Evolutionary conservation across 2,888 invertebrate species (phyloP), one percentile per base, ranked within the genome.

Genomic region (Lucinisca nassula): DNA sequence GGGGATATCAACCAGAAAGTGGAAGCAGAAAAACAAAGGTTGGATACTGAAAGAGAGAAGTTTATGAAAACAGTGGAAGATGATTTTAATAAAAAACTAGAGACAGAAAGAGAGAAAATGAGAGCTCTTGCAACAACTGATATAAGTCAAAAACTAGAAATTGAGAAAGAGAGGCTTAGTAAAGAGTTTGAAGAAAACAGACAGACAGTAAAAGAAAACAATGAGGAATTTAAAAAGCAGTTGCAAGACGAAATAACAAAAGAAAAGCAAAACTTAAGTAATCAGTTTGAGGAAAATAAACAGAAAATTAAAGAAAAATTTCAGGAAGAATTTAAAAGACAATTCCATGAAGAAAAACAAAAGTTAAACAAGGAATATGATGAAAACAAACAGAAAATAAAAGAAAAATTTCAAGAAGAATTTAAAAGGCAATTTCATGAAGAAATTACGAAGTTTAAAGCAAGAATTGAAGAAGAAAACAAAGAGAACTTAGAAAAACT

Each of bases 401-500:
- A 76, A 38, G 49, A 37, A 27, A 17, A 82, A 40, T 51, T 82
- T 12, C 45, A 84, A 49, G 80, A 72, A 40, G 82, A 72, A 32
- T 49, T 83, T 40, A 61, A 79, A 32, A 78, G 70, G n/a, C 76
- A 76, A 74, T 78, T 80, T 55, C 40, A 49, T 12, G 30, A 72
- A 24, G 70, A 80, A 37, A 61, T 61, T 38, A 27, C 51, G 4
- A 45, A 55, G 70, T 38, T 79, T 21, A 87, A 81, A 49, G 84
- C 79, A 12, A 80, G 75, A 67, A 76, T 79, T 51, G 87, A 89
- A 51, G 79, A 82, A 37, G 84, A 87, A 14, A 78, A 80, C 32
- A 82, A 77, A 49, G 78, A 78, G 24, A 82, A 84, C 32, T 86
- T 88, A 79, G 86, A 90, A 35, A 79, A 86, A 37, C n/a, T 86